Percentiles rank a stretch among this genome's conserved stretches.
phyloP scores from a whole-genome alignment of 2,113 vertebrate species.

The Colossoma macropomum region DNA sequence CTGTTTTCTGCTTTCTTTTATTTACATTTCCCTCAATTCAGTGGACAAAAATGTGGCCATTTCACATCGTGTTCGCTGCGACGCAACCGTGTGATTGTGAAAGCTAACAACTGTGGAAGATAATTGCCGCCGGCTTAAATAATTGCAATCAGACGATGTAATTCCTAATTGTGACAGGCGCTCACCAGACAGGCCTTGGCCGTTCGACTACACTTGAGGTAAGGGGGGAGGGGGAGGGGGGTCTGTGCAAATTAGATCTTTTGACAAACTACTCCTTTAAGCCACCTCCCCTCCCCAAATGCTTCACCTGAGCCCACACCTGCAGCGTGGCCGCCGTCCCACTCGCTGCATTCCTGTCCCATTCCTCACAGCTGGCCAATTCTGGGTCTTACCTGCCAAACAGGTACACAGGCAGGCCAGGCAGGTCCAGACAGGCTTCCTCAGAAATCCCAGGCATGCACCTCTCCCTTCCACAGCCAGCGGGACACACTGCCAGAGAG shows the following conservation, averaged over 20 bases:
- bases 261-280: background rate
- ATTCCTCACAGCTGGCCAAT: background rate
- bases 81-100: no score
- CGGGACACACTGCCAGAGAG: background rate
- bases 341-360: conserved; percentile 42
- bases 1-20: no score
- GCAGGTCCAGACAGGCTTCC: conserved; percentile 54
- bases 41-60: no score
- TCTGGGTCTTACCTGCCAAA: conserved; percentile 41
- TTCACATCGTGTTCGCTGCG: no score
- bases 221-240: no score
- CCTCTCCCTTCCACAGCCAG: conserved; percentile 10
- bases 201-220: background rate
- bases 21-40: no score
- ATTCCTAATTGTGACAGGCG: no score
- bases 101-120: no score
- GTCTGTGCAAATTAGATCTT: background rate
- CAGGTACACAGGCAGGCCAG: conserved; percentile 30
- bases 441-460: conserved; percentile 56
- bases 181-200: no score
- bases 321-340: conserved; percentile 2
- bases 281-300: background rate
- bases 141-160: no score
- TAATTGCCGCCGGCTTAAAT: no score
- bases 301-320: conserved; percentile 20